phyloP scores from a whole-genome alignment of 37 sponge, comb jelly and placozoan genomes.

The Crambe crambe region DNA sequence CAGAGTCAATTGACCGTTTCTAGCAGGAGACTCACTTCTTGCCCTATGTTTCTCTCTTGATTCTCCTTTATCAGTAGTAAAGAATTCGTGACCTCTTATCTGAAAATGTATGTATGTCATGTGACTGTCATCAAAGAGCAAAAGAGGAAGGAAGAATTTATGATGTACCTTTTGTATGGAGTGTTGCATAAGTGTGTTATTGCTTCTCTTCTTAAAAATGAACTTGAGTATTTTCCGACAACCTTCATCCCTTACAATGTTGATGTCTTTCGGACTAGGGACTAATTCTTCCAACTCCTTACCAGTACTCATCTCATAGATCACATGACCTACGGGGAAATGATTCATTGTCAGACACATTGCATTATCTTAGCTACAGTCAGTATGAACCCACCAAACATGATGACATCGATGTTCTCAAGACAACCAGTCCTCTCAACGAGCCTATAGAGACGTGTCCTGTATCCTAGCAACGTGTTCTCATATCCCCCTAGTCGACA shows the following conservation, averaged over 20 bases:
- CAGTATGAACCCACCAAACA: slow-evolving; percentile 47
- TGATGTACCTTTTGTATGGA: too few relatives aligned
- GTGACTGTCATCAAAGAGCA: too few relatives aligned
- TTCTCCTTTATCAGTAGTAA: too few relatives aligned
- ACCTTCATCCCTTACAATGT: not conserved
- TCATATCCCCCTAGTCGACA: slow-evolving; percentile 60
- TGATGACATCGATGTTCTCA: slow-evolving; percentile 28
- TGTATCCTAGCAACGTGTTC: slow-evolving; percentile 61
- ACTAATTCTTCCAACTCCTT: not conserved
- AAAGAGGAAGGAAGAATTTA: too few relatives aligned
- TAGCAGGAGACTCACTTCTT: too few relatives aligned
- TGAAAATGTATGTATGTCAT: too few relatives aligned
- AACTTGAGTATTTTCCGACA: not conserved
- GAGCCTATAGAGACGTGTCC: slow-evolving; percentile 15
- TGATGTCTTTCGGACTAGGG: not conserved
- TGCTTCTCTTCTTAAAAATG: not conserved
- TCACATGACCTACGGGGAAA: not conserved
- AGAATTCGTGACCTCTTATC: too few relatives aligned
- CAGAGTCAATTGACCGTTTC: too few relatives aligned
- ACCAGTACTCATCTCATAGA: slow-evolving; percentile 6
- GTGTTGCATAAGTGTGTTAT: too few relatives aligned
- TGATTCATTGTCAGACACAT: not conserved
- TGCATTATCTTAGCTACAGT: too few relatives aligned
- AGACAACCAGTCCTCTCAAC: not conserved
- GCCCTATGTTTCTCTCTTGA: too few relatives aligned